A percentile compares a stretch with the other conserved stretches of the same genome.
These are phyloP conservation scores for Brachionus manjavacas DNA, from an alignment of 1,140 invertebrate species.

Conservation along the genomic window DNA sequence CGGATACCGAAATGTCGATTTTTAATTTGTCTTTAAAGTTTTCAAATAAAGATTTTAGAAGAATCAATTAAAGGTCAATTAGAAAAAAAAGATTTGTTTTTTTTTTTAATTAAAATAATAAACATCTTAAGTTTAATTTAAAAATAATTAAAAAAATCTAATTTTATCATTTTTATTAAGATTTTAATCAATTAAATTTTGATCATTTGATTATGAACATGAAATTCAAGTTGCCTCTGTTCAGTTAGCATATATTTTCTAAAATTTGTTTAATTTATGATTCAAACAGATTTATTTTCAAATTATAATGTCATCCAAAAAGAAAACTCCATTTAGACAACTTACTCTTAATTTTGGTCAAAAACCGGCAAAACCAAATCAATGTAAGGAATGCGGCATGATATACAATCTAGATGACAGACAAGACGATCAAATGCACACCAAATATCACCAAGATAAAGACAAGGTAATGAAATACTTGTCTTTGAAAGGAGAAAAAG, in stretches of 20 bases:
- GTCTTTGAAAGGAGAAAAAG: not conserved
- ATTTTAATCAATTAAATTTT: too few relatives aligned
- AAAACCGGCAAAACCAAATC: constrained; percentile 8
- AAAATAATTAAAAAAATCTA: too few relatives aligned
- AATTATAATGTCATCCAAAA: constrained; percentile 1
- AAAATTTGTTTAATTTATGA: not conserved
- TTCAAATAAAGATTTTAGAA: too few relatives aligned
- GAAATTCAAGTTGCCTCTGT: too few relatives aligned
- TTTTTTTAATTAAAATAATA: too few relatives aligned
- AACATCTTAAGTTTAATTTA: too few relatives aligned
- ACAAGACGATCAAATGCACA: constrained; percentile 5
- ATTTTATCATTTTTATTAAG: too few relatives aligned
- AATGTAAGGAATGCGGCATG: constrained; percentile 27
- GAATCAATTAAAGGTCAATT: too few relatives aligned
- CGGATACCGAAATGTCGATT: too few relatives aligned
- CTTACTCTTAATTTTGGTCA: constrained; percentile 17
- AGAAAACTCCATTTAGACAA: constrained; percentile 26
- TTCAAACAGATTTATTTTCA: not conserved
- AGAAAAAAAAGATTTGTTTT: too few relatives aligned
- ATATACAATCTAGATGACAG: constrained; percentile 8
- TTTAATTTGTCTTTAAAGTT: too few relatives aligned
- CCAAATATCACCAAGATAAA: constrained; percentile 13
- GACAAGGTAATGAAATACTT: not conserved
- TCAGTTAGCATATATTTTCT: not conserved
- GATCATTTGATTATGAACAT: too few relatives aligned